These are phyloP conservation scores for Symphodus melops DNA, from an alignment of 2,113 vertebrate species.

Conservation along the genomic window DNA sequence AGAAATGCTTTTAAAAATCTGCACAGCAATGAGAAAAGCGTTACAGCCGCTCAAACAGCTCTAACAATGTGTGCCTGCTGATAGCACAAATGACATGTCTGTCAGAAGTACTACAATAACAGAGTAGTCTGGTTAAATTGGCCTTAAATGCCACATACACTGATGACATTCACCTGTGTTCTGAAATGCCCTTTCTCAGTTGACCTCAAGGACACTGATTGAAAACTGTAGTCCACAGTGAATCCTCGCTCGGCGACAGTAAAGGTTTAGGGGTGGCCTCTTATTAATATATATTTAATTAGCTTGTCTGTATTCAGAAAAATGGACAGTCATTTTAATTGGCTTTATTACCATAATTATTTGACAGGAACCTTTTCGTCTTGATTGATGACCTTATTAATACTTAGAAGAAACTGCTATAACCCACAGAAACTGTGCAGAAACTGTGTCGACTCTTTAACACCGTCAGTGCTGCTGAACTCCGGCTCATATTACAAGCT, in stretches of 20 bases:
- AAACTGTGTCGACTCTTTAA: constrained; percentile 56
- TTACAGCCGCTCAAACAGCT: too few species aligned
- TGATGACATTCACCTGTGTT: background rate
- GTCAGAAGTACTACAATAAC: background rate
- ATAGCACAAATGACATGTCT: background rate
- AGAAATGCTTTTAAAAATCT: too few species aligned
- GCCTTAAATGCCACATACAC: background rate
- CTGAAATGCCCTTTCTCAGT: background rate
- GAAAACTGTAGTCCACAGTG: background rate
- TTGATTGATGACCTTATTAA: constrained; percentile 75
- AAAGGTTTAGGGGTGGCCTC: constrained; percentile 27
- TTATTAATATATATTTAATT: constrained; percentile 52
- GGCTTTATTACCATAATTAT: constrained; percentile 65
- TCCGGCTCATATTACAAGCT: constrained; percentile 10
- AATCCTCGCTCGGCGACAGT: background rate
- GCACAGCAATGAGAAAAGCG: too few species aligned
- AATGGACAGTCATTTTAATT: constrained; percentile 61
- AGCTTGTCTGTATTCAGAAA: constrained; percentile 54
- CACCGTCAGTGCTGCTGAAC: constrained; percentile 11
- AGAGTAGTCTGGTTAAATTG: background rate
- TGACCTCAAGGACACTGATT: background rate
- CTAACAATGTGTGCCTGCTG: background rate
- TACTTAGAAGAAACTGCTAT: constrained; percentile 25
- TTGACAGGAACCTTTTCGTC: constrained; percentile 62
- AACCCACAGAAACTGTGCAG: constrained; percentile 10